Conservation (phyloP, 2,888 invertebrate species). For the Amiota mariae region DNA sequence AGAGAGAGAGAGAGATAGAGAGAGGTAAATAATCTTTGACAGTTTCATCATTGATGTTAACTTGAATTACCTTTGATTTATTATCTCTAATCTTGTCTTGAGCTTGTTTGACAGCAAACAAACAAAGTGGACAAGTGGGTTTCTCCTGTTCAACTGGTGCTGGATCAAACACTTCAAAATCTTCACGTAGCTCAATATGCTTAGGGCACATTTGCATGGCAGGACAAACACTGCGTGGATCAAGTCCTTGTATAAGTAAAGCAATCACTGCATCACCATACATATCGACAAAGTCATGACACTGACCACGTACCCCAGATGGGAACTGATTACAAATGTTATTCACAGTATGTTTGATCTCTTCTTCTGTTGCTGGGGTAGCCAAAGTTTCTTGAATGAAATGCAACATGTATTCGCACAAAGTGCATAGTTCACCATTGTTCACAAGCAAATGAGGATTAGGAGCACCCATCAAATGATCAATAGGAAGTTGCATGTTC, state of each 20-base stretch:
- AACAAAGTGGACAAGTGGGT: constrained; percentile 86
- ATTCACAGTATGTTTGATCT: constrained; percentile 80
- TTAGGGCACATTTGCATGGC: constrained; percentile 81
- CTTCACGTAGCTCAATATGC: constrained; percentile 69
- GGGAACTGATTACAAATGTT: constrained; percentile 83
- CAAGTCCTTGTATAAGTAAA: constrained; percentile 79
- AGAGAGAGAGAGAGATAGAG: too few species aligned
- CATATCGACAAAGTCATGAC: constrained; percentile 83
- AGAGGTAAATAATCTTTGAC: not conserved
- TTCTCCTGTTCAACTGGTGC: constrained; percentile 74
- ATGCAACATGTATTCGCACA: constrained; percentile 89
- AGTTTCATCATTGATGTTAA: constrained; percentile 36
- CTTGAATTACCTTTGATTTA: constrained; percentile 81
- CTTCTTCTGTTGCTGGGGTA: constrained; percentile 79
- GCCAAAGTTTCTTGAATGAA: constrained; percentile 84
- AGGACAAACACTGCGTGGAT: constrained; percentile 77
- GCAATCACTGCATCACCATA: constrained; percentile 88
- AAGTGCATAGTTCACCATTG: constrained; percentile 78
- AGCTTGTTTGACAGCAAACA: constrained; percentile 86
- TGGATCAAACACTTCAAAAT: constrained; percentile 76
- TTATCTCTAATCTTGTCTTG: constrained; percentile 82
- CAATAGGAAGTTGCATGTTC: constrained; percentile 75
- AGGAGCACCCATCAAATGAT: constrained; percentile 73
- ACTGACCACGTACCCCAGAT: constrained; percentile 77
- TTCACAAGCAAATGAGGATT: constrained; percentile 62